Evolutionary conservation across 92 coral and sea anemone species (phyloP).

Genomic region (Blastomussa wellsi): DNA sequence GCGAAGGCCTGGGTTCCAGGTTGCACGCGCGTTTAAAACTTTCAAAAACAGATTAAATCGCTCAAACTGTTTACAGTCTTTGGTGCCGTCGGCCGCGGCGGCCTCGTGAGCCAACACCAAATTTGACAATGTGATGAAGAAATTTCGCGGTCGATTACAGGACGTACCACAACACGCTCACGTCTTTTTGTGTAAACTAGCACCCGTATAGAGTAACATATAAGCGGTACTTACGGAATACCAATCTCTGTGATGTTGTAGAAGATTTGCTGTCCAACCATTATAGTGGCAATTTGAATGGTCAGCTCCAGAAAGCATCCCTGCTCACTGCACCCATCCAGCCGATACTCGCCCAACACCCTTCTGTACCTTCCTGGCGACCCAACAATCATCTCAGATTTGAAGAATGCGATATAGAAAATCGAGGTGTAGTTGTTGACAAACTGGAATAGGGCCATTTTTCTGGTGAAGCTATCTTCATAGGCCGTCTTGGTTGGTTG

Average conservation of each 20-base stretch:
- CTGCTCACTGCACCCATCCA: slow-evolving; percentile 94
- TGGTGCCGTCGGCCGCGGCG: too few species aligned
- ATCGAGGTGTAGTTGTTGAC: slow-evolving; percentile 94
- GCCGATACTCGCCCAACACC: slow-evolving; percentile 64
- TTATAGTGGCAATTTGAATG: slow-evolving; percentile 84
- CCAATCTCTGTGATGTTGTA: slow-evolving; percentile 89
- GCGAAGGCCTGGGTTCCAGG: too few species aligned
- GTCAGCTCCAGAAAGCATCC: slow-evolving; percentile 95
- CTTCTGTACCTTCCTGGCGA: slow-evolving; percentile 84
- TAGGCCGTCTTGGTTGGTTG: slow-evolving; percentile 90
- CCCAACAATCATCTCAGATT: slow-evolving; percentile 88
- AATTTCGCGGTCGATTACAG: too few species aligned
- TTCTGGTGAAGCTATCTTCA: slow-evolving; percentile 89
- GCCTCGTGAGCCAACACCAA: too few species aligned
- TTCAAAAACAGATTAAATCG: too few species aligned
- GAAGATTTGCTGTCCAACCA: slow-evolving; percentile 97
- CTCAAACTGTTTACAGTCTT: too few species aligned
- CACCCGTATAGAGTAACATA: too few species aligned
- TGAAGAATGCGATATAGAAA: slow-evolving; percentile 97
- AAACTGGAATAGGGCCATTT: slow-evolving; percentile 97
- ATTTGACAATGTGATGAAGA: too few species aligned
- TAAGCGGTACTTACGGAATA: slow-evolving; percentile 83
- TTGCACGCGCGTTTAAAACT: too few species aligned
- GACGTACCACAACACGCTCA: too few species aligned
- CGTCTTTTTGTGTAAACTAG: too few species aligned